Base-by-base conservation (phyloP, 2,113 vertebrate genomes). In the Corythoichthys intestinalis region DNA sequence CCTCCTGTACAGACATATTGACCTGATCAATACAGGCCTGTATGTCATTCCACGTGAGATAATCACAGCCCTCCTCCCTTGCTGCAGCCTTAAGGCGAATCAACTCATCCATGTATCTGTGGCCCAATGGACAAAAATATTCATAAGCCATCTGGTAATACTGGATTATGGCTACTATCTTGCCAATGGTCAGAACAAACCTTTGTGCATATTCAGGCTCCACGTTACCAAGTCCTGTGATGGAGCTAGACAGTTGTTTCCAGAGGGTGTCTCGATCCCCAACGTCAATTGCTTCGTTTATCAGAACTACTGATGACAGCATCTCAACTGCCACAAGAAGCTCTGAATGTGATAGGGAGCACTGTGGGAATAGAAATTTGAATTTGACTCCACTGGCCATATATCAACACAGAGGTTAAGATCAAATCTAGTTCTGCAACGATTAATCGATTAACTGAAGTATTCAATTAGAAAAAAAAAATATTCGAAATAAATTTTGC, bases 41-140 rank as follows among this genome's bases (percentile, higher is more conserved):
- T 75, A 99, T 98, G 89, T 98, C 96, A n/a, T 98, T 98, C 97
- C 97, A 99, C 0, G 96, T 96, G 62, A 99, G 86, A 48, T 94
- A 98, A 9, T 94, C 93, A 13, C 68, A 85, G 34, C 93, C 93
- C 37, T 94, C 89, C 48, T 90, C 91, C 41, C 72, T 85, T 2
- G 88, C 90, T 39, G 91, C 91, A 3, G 90, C 87, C 84, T 96
- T 98, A 17, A 98, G 84, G 63, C 92, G 95, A 91, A 97, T 87
- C 88, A 99, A 79, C 61, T 96, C 96, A 46, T 99, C 97, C 0
- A 97, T 83, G 13, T 99, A 99, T 76, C 97, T 99, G 90, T 62
- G 37, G 39, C 28, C 17, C 41, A 56, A 71, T 17, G 17, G 0
- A 5, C 2, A 14, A 4, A 61, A 28, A 8, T 53, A 17, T 80